Evolutionary conservation across 1,140 invertebrate genomes (phyloP), one percentile per base, ranked within the genome.

Genomic region (Ips typographus): DNA sequence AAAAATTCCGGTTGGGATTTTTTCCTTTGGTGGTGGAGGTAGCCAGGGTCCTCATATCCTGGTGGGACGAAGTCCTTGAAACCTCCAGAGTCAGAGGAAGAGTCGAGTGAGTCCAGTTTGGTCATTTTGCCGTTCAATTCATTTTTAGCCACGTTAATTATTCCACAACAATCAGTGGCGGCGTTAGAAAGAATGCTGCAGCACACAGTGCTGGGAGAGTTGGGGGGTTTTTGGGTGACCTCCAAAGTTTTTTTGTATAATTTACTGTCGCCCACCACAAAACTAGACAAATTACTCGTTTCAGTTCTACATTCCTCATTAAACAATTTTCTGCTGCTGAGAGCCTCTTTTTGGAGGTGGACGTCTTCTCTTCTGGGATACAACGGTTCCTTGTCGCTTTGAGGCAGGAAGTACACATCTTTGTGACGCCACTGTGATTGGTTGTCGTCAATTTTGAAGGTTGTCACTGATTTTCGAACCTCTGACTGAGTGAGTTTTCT

Each of bases 191-290:
- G 59, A 38, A 80, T 80, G 58, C 79, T 80, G 62, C 79, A 80
- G 56, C 79, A 80, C 4, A 80, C 78, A 5, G 79, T 80, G 56
- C 78, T 80, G 5, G 79, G 79, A 2, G 79, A 80, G 47, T 78
- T 77, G 4, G 78, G 77, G 2, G 77, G 71, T 64, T 77, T 77
- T 7, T 65, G 66, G 6, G 64, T 71, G 8, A 71, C 55, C 52
- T 77, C 74, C 47, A 75, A 69, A 37, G 70, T 65, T 66, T 72
- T 74, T 57, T 72, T 74, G 66, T 62, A 75, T 66, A 74, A 72
- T 74, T 74, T 78, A 71, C 74, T 72, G 71, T 76, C 77, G 71
- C 76, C 74, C 38, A 61, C 73, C 47, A 75, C 65, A 58, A 70
- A 73, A n/a, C 71, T 68, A 44, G 71, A 43, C 57, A 64, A 41